Base-by-base conservation (phyloP, 2,113 vertebrate species). In the Crypturellus undulatus region DNA sequence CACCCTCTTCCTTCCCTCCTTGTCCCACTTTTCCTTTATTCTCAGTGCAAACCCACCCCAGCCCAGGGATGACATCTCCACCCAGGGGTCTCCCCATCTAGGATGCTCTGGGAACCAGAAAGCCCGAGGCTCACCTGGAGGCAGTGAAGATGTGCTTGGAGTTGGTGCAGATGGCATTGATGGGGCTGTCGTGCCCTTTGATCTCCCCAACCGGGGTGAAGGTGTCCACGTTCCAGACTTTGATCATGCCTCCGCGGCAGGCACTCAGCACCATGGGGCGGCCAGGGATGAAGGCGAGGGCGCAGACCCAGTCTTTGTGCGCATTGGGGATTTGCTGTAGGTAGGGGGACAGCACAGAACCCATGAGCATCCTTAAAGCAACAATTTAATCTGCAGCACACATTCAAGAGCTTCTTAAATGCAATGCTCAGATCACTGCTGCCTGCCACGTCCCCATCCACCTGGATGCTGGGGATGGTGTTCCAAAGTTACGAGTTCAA, bases 251-350 rank as follows among this genome's bases (percentile, higher is more conserved):
- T 0, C 98, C 99, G 3, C 99, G 98, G 95, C 99, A 99, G 97
- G 97, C 99, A 2, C 99, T 99, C 90, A 99, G 98, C 97, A 99
- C 97, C 99, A 99, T 98, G 92, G 99, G 98, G 22, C 99, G 98
- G 10, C 98, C 98, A 0, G 99, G 99, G 47, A 99, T 99, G 3
- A 98, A 98, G 25, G 99, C 99, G 97, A 99, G 98, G 13, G 99
- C 99, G 19, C 99, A 99, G 34, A 99, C 99, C 99, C 99, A 99
- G 96, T 99, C 99, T 89, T 99, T 99, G 96, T 99, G 99, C 20
- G 99, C 99, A 0, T 99, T 99, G 28, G 99, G 99, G 94, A 99
- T 99, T 99, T 99, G 99, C 99, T 99, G 98, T 10, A 14, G 73
- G 45, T 6, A 51, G 0, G 3, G 60, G 91, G 60, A 62, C 24